Evolutionary conservation across 2,888 invertebrate species (phyloP), one percentile per base, ranked within the genome.

Genomic region (Baronia brevicornis): DNA sequence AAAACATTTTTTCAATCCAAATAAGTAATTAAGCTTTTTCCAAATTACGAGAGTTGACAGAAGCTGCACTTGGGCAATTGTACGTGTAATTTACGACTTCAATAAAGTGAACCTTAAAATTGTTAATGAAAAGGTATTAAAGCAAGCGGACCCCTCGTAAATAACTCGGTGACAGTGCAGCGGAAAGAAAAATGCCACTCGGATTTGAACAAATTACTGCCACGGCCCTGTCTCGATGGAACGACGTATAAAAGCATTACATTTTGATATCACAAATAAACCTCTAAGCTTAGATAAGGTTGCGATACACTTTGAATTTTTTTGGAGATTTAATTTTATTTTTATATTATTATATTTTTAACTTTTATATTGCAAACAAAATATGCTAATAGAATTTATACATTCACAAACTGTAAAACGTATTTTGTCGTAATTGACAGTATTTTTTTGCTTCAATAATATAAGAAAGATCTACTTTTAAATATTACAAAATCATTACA

Each of bases 91-190:
- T 84, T 84, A 84, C 77, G 79, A 68, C 71, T 67, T 67, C 80
- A 80, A 84, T 84, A 84, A 84, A 84, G 63, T 73, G 75, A 64
- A 79, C 82, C 82, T 84, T 84, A 82, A 84, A 82, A 84, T 84
- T 82, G 82, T 82, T 80, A 84, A 84, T 84, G 82, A 80, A 84
- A 84, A 72, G 78, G 78, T 73, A 84, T 84, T 82, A 84, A 82
- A 80, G 73, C 69, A 68, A 59, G 60, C 66, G 66, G 51, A 44
- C 56, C 77, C 71, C 71, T 75, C 75, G 71, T 84, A 84, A 82
- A 84, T 84, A 63, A 77, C 61, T 19, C 65, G 74, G 82, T 77
- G 82, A 82, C 82, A 79, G 64, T 53, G 45, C 57, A 56, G 59
- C 53, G 61, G 60, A 65, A 72, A 77, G 79, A 82, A 82, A 79